Evolutionary conservation across 2,888 invertebrate species (phyloP).

Genomic region (Strigamia maritima): DNA sequence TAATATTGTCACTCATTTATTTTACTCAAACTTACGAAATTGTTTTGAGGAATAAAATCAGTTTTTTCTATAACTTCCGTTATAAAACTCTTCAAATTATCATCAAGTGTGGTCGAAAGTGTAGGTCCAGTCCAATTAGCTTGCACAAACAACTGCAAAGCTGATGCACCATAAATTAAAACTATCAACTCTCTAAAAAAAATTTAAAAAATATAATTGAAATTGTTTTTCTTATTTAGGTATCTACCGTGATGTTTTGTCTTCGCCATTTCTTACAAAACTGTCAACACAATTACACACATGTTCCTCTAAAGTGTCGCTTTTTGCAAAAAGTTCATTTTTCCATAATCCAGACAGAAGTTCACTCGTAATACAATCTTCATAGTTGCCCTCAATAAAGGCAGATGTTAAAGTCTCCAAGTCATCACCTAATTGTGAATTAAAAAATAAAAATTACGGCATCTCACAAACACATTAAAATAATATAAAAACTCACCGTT

Average conservation of each 20-base stretch:
- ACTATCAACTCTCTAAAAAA: conserved; percentile 47
- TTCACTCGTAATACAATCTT: background rate
- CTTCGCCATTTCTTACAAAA: background rate
- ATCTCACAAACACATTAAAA: no score
- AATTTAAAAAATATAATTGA: background rate
- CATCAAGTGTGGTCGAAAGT: background rate
- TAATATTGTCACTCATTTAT: no score
- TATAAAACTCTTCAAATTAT: background rate
- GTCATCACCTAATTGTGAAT: background rate
- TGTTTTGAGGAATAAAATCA: background rate
- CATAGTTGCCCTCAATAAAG: background rate
- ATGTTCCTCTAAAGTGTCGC: background rate
- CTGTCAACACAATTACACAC: background rate
- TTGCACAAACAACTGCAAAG: conserved; percentile 71
- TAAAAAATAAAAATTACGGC: no score
- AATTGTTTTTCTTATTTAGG: background rate
- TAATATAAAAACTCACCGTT: no score
- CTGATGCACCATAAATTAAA: conserved; percentile 62
- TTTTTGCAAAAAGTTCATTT: background rate
- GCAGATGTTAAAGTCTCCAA: background rate
- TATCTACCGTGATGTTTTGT: background rate
- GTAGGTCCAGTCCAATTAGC: conserved; percentile 77
- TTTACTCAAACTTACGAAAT: background rate
- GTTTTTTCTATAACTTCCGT: background rate
- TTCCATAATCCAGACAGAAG: background rate